Evolutionary conservation across 1,140 invertebrate species (phyloP), one percentile per base, ranked within the genome.

Genomic region (Stenopsyche tienmushanensis): DNA sequence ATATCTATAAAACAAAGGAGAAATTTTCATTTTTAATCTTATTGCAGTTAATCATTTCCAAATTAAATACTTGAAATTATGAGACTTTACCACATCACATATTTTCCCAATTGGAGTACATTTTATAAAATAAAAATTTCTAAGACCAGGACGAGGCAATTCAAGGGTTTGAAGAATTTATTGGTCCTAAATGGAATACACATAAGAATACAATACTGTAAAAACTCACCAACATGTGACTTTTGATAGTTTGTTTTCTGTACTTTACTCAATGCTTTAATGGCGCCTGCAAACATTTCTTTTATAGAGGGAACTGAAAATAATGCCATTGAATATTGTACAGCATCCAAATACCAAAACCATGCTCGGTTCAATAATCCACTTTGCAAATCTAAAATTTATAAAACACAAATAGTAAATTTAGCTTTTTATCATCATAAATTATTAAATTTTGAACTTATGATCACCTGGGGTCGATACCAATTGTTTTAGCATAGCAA

Each of bases 301-400:
- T 67, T 71, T 1, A 71, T 58, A 1, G 62, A 62, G 0, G 62
- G 52, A 2, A 67, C 63, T 17, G 69, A 71, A 52, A 65, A 62
- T 13, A 71, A 45, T 0, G 69, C 69, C 69, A 71, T 71, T 9
- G 65, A 67, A 50, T 62, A 71, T 50, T 71, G 62, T 23, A 71
- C 63, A 2, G 45, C 57, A 18, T 71, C 69, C 24, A 71, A 50
- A 29, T 71, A 71, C 69, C 69, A 71, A 34, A 62, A 65, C 69
- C 69, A 71, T 17, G 63, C 57, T 2, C 58, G 41, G 2, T 41
- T 62, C 18, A 71, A 24, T 13, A 65, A 29, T 5, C 18, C 7
- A 20, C 18, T 57, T 18, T 41, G 52, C 34, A 70, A 47, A 15
- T 66, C 68, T 70, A 63, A 20, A 62, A 62, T 10, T 5, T 34